Percentiles rank a stretch among this genome's conserved stretches.
These are phyloP conservation scores for Drosophila affinis DNA, from an alignment of 2,888 invertebrate species.

Conservation along the genomic window DNA sequence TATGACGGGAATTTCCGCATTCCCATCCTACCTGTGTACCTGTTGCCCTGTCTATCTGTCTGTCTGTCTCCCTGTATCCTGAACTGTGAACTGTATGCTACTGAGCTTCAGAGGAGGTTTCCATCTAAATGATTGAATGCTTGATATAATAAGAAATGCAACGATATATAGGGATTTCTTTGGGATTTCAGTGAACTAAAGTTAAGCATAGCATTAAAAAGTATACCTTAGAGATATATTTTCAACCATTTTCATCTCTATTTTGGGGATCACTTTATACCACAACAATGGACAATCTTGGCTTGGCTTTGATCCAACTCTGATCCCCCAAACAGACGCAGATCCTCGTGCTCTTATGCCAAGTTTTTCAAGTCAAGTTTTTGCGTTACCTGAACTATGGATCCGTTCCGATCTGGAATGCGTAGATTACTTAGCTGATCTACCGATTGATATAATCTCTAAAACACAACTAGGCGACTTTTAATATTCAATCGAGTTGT, in stretches of 20 bases:
- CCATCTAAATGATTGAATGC: not conserved
- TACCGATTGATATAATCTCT: not conserved
- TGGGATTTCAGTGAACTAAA: too few species aligned
- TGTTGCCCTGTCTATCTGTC: not conserved
- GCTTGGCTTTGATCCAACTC: not conserved
- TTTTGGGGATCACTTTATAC: too few species aligned
- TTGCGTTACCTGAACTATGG: not conserved
- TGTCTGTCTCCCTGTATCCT: not conserved
- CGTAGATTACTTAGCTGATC: not conserved
- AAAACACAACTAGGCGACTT: not conserved
- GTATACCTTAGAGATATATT: too few species aligned
- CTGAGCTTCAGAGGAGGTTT: not conserved
- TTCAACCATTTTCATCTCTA: too few species aligned
- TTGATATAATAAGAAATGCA: not conserved
- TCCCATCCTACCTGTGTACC: constrained; percentile 36
- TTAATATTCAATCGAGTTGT: not conserved
- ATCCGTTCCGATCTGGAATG: not conserved
- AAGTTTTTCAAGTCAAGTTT: not conserved
- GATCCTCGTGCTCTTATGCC: too few species aligned
- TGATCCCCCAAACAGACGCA: not conserved
- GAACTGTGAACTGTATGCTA: not conserved
- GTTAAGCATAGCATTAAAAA: too few species aligned
- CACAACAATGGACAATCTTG: not conserved
- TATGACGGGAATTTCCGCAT: constrained; percentile 68
- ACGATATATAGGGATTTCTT: too few species aligned